These are phyloP conservation scores for Botia kubotai DNA, from an alignment of 2,797 vertebrate genomes.

Conservation along the genomic window DNA sequence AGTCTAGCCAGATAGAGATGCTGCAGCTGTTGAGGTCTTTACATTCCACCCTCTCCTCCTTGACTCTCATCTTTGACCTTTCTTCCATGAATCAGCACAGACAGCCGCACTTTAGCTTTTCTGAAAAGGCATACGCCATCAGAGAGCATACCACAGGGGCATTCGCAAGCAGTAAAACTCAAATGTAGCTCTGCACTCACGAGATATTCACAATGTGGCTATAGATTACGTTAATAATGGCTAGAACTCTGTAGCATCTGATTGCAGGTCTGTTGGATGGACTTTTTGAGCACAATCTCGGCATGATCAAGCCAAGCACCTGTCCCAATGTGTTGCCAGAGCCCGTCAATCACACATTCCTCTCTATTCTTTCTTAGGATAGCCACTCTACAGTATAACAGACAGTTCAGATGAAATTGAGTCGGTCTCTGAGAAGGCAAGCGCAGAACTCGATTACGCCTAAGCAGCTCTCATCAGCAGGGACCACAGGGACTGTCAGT, in stretches of 20 bases:
- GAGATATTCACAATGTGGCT: slow-evolving; percentile 28
- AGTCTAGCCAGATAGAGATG: slow-evolving; percentile 49
- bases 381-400: slow-evolving; percentile 35
- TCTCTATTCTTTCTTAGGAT: slow-evolving; percentile 50
- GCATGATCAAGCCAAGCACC: slow-evolving; percentile 70
- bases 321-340: slow-evolving; percentile 62
- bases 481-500: slow-evolving; percentile 47
- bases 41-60: slow-evolving; percentile 57
- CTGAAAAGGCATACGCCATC: slow-evolving; percentile 45
- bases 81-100: slow-evolving; percentile 61
- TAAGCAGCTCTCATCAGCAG: slow-evolving; percentile 55
- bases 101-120: slow-evolving; percentile 38
- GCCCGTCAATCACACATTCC: slow-evolving; percentile 62
- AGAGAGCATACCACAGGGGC: not conserved
- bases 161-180: slow-evolving; percentile 13
- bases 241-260: slow-evolving; percentile 47
- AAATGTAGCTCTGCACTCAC: not conserved
- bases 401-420: slow-evolving; percentile 36
- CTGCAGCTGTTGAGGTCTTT: slow-evolving; percentile 53
- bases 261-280: slow-evolving; percentile 33
- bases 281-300: slow-evolving; percentile 55
- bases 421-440: slow-evolving; percentile 48
- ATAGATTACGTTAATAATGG: slow-evolving; percentile 64
- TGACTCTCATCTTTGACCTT: slow-evolving; percentile 51
- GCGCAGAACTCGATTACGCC: slow-evolving; percentile 55